Evolutionary conservation across 1,140 invertebrate species (phyloP).

Genomic region (Ctenoplectra terminalis): DNA sequence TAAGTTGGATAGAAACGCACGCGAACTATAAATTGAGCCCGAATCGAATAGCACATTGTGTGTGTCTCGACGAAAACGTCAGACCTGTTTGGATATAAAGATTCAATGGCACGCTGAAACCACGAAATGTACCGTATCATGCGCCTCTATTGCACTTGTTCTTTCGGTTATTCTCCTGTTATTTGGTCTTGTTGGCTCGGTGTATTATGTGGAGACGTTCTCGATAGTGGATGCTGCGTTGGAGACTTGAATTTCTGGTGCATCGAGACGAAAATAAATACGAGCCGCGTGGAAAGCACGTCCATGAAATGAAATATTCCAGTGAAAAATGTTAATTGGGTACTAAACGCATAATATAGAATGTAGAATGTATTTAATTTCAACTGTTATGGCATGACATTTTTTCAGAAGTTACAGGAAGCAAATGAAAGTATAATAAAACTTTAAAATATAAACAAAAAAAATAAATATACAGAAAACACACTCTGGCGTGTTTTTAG

Average conservation of each 20-base stretch:
- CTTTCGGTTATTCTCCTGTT: neutral
- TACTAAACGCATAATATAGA: too few relatives aligned
- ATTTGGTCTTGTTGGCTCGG: too few relatives aligned
- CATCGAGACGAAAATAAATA: too few relatives aligned
- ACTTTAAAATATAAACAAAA: neutral
- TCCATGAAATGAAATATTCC: too few relatives aligned
- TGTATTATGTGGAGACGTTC: too few relatives aligned
- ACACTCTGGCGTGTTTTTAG: neutral
- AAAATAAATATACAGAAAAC: neutral
- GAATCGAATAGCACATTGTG: conserved; percentile 26
- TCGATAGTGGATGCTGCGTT: too few relatives aligned
- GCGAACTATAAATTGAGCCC: conserved; percentile 53
- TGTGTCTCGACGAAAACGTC: conserved; percentile 42
- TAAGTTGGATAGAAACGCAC: conserved; percentile 41
- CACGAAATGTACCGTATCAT: neutral
- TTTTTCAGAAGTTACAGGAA: too few relatives aligned
- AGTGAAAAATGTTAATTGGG: too few relatives aligned
- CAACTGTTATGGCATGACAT: too few relatives aligned
- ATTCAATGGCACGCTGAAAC: conserved; percentile 37
- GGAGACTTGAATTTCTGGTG: too few relatives aligned
- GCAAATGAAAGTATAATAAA: neutral
- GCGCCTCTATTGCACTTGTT: neutral
- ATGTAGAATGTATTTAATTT: too few relatives aligned
- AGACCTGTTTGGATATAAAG: conserved; percentile 51
- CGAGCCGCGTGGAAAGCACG: too few relatives aligned